Conservation (phyloP, 2,888 invertebrate genomes). For the Drosophila longiperda region DNA sequence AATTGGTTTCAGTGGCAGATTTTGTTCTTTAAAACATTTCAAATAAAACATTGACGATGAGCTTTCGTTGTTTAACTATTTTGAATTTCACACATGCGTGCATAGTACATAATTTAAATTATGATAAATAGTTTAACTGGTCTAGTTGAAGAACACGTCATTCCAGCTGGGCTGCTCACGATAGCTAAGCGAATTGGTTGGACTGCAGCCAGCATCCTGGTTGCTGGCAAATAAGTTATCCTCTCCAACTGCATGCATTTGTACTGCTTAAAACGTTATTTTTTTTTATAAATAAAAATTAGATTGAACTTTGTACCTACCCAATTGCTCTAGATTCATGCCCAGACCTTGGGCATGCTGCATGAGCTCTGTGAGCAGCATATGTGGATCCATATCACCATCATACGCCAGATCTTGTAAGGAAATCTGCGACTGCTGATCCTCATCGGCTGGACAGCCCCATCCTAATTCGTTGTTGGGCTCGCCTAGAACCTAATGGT, state of each 20-base stretch:
- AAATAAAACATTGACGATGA: background rate
- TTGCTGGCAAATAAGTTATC: background rate
- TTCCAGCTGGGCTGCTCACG: conserved; percentile 52
- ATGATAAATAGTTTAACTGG: background rate
- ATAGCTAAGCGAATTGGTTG: conserved; percentile 9
- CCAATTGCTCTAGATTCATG: conserved; percentile 55
- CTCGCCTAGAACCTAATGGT: conserved; percentile 8
- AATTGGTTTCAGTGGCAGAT: conserved; percentile 21
- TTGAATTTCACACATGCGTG: background rate
- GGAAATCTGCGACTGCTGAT: conserved; percentile 16
- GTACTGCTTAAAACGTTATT: background rate
- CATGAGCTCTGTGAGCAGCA: conserved; percentile 45
- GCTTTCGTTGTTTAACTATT: background rate
- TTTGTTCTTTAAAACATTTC: conserved; percentile 1
- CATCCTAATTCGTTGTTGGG: conserved; percentile 13
- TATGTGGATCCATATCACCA: conserved; percentile 49
- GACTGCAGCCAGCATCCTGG: conserved; percentile 30
- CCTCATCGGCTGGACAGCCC: conserved; percentile 17
- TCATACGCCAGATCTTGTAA: conserved; percentile 35
- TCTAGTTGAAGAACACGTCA: conserved; percentile 58
- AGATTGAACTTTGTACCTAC: conserved; percentile 27
- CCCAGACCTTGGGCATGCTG: conserved; percentile 62
- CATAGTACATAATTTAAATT: background rate
- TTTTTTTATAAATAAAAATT: too few relatives aligned
- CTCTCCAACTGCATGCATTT: conserved; percentile 9